Conservation (phyloP, 2,888 invertebrate genomes). For the Pristionchus exspectatus region DNA sequence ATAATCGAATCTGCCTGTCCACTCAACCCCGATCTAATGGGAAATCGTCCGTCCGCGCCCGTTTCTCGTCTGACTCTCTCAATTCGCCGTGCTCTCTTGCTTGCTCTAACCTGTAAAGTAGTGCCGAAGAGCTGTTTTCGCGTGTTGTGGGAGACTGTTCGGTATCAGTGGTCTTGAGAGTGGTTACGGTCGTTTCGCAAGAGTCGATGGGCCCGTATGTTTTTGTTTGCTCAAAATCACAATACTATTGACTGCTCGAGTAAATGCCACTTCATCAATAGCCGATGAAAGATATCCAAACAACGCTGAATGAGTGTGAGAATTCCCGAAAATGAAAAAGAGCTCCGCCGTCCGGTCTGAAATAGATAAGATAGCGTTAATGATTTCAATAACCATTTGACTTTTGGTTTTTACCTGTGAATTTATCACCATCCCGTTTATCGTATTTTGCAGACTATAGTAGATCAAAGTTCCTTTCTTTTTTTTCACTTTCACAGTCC, state of each 20-base stretch:
- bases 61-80: neutral
- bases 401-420: too few species aligned
- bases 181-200: neutral
- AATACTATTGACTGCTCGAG: neutral
- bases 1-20: conserved; percentile 43
- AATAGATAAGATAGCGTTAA: too few species aligned
- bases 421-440: too few species aligned
- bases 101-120: neutral
- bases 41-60: neutral
- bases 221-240: neutral
- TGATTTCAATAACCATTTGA: too few species aligned
- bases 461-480: neutral
- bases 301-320: too few species aligned
- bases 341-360: too few species aligned
- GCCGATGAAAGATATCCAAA: too few species aligned
- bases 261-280: too few species aligned
- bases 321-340: too few species aligned
- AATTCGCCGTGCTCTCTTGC: neutral
- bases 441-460: too few species aligned
- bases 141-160: neutral
- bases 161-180: neutral
- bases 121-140: neutral
- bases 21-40: conserved; percentile 42
- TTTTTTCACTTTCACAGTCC: neutral
- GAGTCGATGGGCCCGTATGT: neutral